These are phyloP conservation scores for Drosophila watanabei DNA, from an alignment of 1,140 invertebrate genomes.

Conservation along the genomic window DNA sequence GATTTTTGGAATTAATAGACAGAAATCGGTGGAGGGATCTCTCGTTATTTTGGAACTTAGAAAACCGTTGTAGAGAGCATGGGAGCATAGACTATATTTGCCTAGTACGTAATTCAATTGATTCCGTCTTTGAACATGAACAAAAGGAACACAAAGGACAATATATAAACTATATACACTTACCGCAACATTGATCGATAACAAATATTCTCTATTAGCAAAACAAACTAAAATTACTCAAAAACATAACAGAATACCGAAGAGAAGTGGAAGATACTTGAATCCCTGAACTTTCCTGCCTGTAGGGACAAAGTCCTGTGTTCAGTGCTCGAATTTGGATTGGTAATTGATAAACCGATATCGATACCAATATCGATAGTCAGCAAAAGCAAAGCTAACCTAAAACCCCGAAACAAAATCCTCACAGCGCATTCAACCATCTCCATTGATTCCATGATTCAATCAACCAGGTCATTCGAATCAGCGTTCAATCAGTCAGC, in stretches of 20 bases:
- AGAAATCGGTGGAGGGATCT: conserved; percentile 17
- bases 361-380: conserved; percentile 20
- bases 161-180: conserved; percentile 15
- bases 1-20: conserved; percentile 12
- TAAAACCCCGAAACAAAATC: conserved; percentile 22
- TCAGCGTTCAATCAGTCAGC: conserved; percentile 22
- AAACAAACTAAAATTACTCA: not conserved
- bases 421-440: conserved; percentile 48
- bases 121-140: conserved; percentile 34
- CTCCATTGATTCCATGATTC: conserved; percentile 56
- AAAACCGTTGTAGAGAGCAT: conserved; percentile 42
- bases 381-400: conserved; percentile 1
- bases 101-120: conserved; percentile 44
- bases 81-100: conserved; percentile 43
- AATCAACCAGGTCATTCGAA: conserved; percentile 41
- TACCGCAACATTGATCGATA: conserved; percentile 29
- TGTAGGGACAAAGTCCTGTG: conserved; percentile 54
- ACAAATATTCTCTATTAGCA: conserved; percentile 45
- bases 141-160: not conserved
- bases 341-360: conserved; percentile 41
- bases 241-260: conserved; percentile 33
- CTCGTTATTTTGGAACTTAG: conserved; percentile 41
- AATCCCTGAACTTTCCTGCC: conserved; percentile 35
- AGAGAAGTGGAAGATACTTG: conserved; percentile 51
- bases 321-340: conserved; percentile 54